Base-by-base conservation (phyloP, 2,888 invertebrate genomes). In the Perdita meconis region DNA sequence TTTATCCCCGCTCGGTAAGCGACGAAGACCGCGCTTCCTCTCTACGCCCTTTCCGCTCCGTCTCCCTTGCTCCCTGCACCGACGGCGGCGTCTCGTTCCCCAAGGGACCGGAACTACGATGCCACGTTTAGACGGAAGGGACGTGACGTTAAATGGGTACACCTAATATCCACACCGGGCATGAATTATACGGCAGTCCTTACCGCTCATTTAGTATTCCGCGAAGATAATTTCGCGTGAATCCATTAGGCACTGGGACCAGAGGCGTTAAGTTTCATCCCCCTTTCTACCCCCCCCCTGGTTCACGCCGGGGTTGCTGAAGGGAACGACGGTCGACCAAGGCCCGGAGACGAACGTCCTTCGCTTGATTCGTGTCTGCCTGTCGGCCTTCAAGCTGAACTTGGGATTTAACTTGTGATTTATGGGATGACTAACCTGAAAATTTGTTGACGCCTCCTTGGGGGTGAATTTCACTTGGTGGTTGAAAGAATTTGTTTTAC, bases 141-240 rank as follows among this genome's bases (percentile, higher is more conserved):
- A 85, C 80, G 86, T 86, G 85, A 85, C 85, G 78, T 85, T 84
- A 85, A 86, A 86, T 78, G 80, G 82, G 82, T 85, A 85, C 73
- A 85, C 82, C 85, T 86, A 87, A 86, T 86, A 87, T 81, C 81
- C 81, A 78, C 78, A 72, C 51, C 64, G 76, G 59, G 78, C 44
- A 84, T 86, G 86, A 86, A 83, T 86, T 86, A 87, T 86, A 86
- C 86, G 86, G 78, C 86, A 80, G 75, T 74, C 70, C 86, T 83
- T 84, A 86, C 86, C 86, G 84, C 83, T 86, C 87, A 85, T 87
- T 87, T 81, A 73, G 86, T 87, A 87, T 87, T 87, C 87, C 79
- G 78, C 82, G 78, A 84, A 86, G 84, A 87, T 87, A 85, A 87
- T 87, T 86, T 86, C 81, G 71, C 82, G 67, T 55, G 86, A 85